A percentile compares a stretch with the other conserved stretches of the same genome.
Conservation (phyloP, 2,797 vertebrate genomes). For the Sebastiscus tertius region DNA sequence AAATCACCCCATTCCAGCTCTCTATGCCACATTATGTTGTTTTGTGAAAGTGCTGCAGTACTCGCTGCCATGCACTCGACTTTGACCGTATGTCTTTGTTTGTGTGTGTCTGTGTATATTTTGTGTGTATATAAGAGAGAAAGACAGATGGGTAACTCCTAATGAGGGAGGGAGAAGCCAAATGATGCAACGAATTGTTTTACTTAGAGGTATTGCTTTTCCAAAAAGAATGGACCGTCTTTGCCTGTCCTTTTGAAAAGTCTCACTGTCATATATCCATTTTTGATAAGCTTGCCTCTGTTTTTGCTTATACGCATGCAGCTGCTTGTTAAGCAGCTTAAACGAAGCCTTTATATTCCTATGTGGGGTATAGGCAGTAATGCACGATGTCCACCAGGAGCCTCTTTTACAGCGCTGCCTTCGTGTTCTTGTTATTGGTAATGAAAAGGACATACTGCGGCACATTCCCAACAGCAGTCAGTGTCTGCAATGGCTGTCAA, state of each 20-base stretch:
- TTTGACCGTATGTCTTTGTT: slow-evolving; percentile 3
- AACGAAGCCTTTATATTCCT: slow-evolving; percentile 31
- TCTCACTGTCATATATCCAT: slow-evolving; percentile 13
- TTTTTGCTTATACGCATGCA: slow-evolving; percentile 34
- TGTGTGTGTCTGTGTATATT: background rate
- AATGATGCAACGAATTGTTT: slow-evolving; percentile 46
- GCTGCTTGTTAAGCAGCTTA: slow-evolving; percentile 41
- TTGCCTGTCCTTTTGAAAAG: background rate
- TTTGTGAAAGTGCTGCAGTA: slow-evolving; percentile 24
- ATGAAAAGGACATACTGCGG: slow-evolving; percentile 35
- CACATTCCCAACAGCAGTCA: slow-evolving; percentile 19
- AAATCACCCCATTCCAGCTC: slow-evolving; percentile 25
- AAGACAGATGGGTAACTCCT: background rate
- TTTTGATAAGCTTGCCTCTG: slow-evolving; percentile 38
- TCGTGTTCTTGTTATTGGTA: slow-evolving; percentile 39
- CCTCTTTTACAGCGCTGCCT: slow-evolving; percentile 24
- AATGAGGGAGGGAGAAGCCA: slow-evolving; percentile 22
- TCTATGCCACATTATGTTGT: slow-evolving; percentile 19
- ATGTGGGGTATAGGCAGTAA: slow-evolving; percentile 14
- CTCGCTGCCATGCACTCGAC: background rate
- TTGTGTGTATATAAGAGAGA: background rate
- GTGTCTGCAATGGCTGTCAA: slow-evolving; percentile 27
- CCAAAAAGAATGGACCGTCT: background rate
- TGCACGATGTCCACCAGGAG: slow-evolving; percentile 38
- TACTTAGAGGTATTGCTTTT: slow-evolving; percentile 29